Conservation (phyloP, 1,140 invertebrate species). For the Drosophila rufa region DNA sequence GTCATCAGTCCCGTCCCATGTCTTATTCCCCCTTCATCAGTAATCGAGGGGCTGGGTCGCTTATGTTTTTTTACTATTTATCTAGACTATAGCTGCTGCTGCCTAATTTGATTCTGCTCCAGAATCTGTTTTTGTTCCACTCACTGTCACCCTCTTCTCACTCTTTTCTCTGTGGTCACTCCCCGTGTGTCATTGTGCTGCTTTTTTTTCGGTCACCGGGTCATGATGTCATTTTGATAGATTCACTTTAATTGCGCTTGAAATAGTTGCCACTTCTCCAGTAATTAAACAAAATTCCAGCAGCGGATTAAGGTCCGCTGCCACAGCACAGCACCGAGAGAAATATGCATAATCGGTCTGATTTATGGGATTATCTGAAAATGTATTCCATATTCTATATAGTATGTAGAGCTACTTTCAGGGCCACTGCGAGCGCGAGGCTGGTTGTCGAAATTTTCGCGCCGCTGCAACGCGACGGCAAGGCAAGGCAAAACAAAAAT, state of each 20-base stretch:
- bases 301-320: background rate
- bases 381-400: conserved; percentile 18
- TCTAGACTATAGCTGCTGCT: conserved; percentile 18
- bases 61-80: conserved; percentile 63
- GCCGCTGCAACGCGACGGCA: conserved; percentile 10
- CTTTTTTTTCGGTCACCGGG: conserved; percentile 73
- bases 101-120: conserved; percentile 58
- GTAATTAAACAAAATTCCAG: conserved; percentile 45
- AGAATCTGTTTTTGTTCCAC: conserved; percentile 19
- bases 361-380: conserved; percentile 33
- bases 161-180: conserved; percentile 19
- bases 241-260: conserved; percentile 70
- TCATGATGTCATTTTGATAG: conserved; percentile 81
- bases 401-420: conserved; percentile 60
- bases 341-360: conserved; percentile 27
- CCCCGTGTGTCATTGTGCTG: conserved; percentile 31
- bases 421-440: conserved; percentile 53
- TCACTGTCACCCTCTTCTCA: conserved; percentile 3
- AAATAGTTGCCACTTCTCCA: conserved; percentile 23
- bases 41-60: conserved; percentile 23
- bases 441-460: conserved; percentile 47
- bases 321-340: too few species aligned
- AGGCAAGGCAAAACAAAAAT: conserved; percentile 62
- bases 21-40: background rate
- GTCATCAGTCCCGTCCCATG: conserved; percentile 16